Conservation (phyloP, 2,797 vertebrate genomes). For the Cottoperca gobio region DNA sequence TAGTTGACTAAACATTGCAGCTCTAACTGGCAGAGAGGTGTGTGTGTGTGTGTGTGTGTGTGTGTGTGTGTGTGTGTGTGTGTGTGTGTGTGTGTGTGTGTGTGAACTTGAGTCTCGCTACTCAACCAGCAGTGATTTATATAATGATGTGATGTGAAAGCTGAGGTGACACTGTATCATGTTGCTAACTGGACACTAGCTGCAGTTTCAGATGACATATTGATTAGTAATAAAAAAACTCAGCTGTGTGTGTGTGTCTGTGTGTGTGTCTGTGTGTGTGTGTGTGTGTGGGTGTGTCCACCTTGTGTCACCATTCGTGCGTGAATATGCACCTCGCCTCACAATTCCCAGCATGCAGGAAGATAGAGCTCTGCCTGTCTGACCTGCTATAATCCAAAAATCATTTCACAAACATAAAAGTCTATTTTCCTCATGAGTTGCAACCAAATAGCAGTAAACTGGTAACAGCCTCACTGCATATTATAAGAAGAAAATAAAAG, state of each 20-base stretch:
- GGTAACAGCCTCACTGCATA: neutral
- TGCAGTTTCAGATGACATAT: slow-evolving; percentile 1
- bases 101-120: neutral
- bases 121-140: neutral
- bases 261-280: too few species aligned
- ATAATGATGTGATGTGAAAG: slow-evolving; percentile 3
- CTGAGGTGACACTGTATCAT: neutral
- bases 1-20: too few species aligned
- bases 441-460: neutral
- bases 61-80: too few species aligned
- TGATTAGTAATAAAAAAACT: slow-evolving; percentile 24
- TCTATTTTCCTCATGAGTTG: neutral
- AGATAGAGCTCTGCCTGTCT: neutral
- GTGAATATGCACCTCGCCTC: neutral
- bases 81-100: neutral
- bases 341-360: neutral
- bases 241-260: neutral
- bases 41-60: too few species aligned
- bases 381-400: neutral
- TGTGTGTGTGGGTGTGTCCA: too few species aligned
- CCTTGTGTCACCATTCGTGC: too few species aligned
- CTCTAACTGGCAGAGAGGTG: too few species aligned
- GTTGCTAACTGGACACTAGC: neutral
- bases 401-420: neutral
- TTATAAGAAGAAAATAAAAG: neutral